Base-by-base conservation (phyloP, 2,797 vertebrate genomes). In the Gymnothorax javanicus region DNA sequence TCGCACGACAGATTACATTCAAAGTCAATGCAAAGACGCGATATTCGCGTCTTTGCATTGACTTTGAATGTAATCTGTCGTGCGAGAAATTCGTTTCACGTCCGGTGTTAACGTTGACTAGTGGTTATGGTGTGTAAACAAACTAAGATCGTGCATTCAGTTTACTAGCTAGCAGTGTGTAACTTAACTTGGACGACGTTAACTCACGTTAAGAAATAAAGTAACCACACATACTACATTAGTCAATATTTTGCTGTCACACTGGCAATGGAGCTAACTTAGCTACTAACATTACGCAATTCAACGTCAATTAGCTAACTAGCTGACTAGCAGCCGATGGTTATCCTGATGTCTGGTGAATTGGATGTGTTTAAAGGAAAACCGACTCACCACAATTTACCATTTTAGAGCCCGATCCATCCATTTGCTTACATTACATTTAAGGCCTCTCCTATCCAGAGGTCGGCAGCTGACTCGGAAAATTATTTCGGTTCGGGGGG, bases 381-480 rank as follows among this genome's bases (percentile, higher is more conserved):
- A 15, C 73, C 27, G 56, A 81, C 77, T n/a, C 56, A 81, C 75
- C 75, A 79, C 77, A 81, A 56, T 54, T 54, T 56, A 15, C 50
- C 50, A 81, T 81, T 1, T 54, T 56, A n/a, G 50, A 20, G 5
- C n/a, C 52, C 77, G 50, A 56, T 54, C 17, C 7, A 81, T 81
- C 52, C 52, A 81, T 81, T 54, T 81, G 11, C 20, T 54, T 23
- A 12, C 50, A 20, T 79, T 52, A 43, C 15, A 81, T 81, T 23
- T 56, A 8, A 6, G 33, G 17, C 33, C 4, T 77, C 17, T 52
- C 23, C 64, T 67, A 6, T 67, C 7, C 64, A 77, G 43, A 13
- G 43, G 15, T 50, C 17, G 73, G n/a, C 52, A 77, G 8, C 25
- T 71, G n/a, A 33, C 33, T 43, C 43, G 33, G 9, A 77, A 2